Conservation (phyloP, 2,888 invertebrate genomes). For the Neocrepidodera transversa region DNA sequence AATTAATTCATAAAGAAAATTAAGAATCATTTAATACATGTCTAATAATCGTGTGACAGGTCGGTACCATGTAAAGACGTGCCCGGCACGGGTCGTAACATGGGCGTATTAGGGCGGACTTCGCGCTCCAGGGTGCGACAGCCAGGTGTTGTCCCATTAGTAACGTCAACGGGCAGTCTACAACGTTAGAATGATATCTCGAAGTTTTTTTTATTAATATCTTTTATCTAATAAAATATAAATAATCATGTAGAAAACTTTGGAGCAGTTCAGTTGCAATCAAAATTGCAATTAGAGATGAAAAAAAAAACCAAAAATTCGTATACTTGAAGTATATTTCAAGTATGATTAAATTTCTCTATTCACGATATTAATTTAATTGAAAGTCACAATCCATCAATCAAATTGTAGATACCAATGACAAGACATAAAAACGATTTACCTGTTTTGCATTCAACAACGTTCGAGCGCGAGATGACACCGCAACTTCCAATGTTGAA, state of each 20-base stretch:
- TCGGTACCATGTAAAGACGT: constrained; percentile 1
- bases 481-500: constrained; percentile 20
- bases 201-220: not conserved
- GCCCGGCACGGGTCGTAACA: constrained; percentile 1
- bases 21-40: too few species aligned
- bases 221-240: too few species aligned
- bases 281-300: too few species aligned
- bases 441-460: constrained; percentile 37
- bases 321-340: too few species aligned
- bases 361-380: constrained; percentile 9
- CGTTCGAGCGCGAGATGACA: constrained; percentile 24
- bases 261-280: too few species aligned
- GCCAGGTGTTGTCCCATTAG: constrained; percentile 16
- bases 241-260: too few species aligned
- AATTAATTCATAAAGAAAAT: too few species aligned
- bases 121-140: not conserved
- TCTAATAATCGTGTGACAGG: constrained; percentile 6
- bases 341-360: constrained; percentile 16
- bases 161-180: constrained; percentile 1
- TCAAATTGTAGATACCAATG: constrained; percentile 23
- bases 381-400: constrained; percentile 21
- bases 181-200: not conserved
- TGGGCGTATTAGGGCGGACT: constrained; percentile 9
- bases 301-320: too few species aligned
- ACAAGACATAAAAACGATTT: constrained; percentile 21